Evolutionary conservation across 2,797 vertebrate species (phyloP).

Genomic region (Arremon brunneinucha): DNA sequence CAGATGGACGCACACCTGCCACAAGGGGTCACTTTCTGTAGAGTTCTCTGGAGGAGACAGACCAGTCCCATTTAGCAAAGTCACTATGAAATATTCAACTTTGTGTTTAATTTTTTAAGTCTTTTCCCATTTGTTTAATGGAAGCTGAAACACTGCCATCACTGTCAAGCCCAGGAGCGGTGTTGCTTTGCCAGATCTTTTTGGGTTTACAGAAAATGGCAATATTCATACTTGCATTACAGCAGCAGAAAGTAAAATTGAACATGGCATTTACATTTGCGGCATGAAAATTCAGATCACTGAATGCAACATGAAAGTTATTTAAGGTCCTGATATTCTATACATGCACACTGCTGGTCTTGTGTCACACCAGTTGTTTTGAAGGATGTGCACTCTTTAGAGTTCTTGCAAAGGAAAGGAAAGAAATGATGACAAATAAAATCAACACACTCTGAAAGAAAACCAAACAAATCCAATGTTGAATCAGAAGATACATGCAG

Average conservation of each 20-base stretch:
- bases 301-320: constrained; percentile 5
- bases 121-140: constrained; percentile 69
- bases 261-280: constrained; percentile 66
- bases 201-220: constrained; percentile 56
- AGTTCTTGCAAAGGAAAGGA: neutral
- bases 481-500: neutral
- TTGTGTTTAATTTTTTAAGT: constrained; percentile 71
- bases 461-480: neutral
- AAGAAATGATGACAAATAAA: neutral
- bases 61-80: neutral
- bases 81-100: constrained; percentile 68
- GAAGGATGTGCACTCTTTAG: neutral
- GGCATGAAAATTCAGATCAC: constrained; percentile 55
- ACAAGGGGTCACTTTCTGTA: constrained; percentile 41
- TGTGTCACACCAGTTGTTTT: neutral
- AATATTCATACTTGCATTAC: constrained; percentile 53
- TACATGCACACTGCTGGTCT: neutral
- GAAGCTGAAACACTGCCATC: constrained; percentile 62
- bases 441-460: neutral
- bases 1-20: neutral
- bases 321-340: constrained; percentile 23
- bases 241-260: constrained; percentile 42
- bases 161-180: constrained; percentile 27
- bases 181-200: constrained; percentile 28
- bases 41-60: neutral